phyloP scores from a whole-genome alignment of 1,140 invertebrate genomes.

The Cylas formicarius region DNA sequence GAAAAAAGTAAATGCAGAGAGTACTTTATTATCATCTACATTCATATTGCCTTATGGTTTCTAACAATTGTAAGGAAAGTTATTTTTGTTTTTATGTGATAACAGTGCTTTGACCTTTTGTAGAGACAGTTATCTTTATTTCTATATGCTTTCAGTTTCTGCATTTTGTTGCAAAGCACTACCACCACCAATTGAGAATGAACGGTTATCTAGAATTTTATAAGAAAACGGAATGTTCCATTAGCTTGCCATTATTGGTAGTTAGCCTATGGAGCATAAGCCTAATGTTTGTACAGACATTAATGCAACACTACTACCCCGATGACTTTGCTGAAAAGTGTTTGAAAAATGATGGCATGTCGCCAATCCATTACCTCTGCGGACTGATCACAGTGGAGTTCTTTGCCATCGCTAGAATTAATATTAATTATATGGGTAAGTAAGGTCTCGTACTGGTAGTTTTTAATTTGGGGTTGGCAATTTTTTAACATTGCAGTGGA shows the following conservation, averaged over 20 bases:
- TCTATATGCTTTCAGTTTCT: slow-evolving; percentile 41
- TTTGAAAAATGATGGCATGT: slow-evolving; percentile 47
- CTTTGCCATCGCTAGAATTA: slow-evolving; percentile 47
- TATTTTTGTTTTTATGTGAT: background rate
- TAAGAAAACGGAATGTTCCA: slow-evolving; percentile 52
- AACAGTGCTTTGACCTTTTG: background rate
- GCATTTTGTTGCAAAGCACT: slow-evolving; percentile 50
- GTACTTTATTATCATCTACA: slow-evolving; percentile 59
- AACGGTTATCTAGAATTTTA: slow-evolving; percentile 62
- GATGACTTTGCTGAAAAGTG: slow-evolving; percentile 53
- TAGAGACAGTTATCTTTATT: background rate
- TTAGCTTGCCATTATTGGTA: slow-evolving; percentile 54
- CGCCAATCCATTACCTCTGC: slow-evolving; percentile 51
- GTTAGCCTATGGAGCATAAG: slow-evolving; percentile 56
- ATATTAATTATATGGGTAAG: slow-evolving; percentile 55
- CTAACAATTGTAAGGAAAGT: slow-evolving; percentile 47
- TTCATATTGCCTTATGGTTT: slow-evolving; percentile 55
- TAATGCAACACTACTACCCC: slow-evolving; percentile 57
- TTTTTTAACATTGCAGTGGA: slow-evolving; percentile 41
- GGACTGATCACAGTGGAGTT: slow-evolving; percentile 50
- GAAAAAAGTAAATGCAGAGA: slow-evolving; percentile 52
- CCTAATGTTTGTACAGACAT: slow-evolving; percentile 50
- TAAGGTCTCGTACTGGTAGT: slow-evolving; percentile 17
- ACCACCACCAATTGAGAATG: slow-evolving; percentile 52
- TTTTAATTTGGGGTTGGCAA: background rate